phyloP scores from a whole-genome alignment of 2,888 invertebrate genomes.

The Sphaerophoria rueppellii region DNA sequence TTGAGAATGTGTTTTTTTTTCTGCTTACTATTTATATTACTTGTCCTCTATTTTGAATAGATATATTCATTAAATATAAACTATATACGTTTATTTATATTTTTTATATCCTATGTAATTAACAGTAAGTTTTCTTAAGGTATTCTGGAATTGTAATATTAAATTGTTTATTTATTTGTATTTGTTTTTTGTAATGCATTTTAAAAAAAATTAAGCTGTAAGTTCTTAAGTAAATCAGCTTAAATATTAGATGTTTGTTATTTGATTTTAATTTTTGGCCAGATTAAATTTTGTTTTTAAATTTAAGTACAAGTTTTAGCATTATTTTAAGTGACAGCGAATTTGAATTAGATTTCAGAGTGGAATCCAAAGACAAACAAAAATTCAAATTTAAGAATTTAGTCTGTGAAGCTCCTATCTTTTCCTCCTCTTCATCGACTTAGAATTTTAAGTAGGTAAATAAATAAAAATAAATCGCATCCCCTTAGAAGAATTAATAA shows the following conservation, averaged over 20 bases:
- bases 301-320: conserved; percentile 13
- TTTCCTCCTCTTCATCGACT: too few species aligned
- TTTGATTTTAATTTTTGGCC: background rate
- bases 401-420: too few species aligned
- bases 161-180: conserved; percentile 17
- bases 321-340: conserved; percentile 30
- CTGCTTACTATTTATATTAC: background rate
- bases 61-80: conserved; percentile 40
- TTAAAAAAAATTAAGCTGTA: background rate
- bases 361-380: conserved; percentile 1
- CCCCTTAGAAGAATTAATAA: too few species aligned
- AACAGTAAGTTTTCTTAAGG: conserved; percentile 61
- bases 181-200: background rate
- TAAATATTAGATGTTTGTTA: background rate
- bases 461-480: too few species aligned
- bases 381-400: too few species aligned
- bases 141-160: conserved; percentile 62
- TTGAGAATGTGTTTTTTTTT: conserved; percentile 45
- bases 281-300: conserved; percentile 5
- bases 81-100: conserved; percentile 54
- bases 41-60: conserved; percentile 21
- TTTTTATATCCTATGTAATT: conserved; percentile 67
- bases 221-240: background rate
- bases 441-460: too few species aligned
- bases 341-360: background rate